Evolutionary conservation across 2,797 vertebrate genomes (phyloP), one percentile per base, ranked within the genome.

Genomic region (Dendrocincla fuliginosa): DNA sequence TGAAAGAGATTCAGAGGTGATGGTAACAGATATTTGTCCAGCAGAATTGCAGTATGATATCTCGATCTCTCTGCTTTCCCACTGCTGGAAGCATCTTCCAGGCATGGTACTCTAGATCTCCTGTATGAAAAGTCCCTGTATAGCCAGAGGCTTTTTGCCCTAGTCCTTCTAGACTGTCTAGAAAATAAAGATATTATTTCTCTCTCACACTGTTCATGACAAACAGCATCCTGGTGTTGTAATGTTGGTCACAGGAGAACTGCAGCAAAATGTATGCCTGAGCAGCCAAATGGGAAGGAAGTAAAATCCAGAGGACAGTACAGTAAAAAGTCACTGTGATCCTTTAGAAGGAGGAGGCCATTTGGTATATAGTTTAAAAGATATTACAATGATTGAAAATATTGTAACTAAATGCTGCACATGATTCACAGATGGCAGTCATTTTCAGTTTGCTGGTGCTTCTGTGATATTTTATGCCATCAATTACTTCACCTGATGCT

Each of bases 1-100:
- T 0, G 0, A 69, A 69, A 63, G 17, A 73, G 20, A 49, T 61
- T 46, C 55, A 28, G 1, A 52, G 27, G 35, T 32, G 16, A 23
- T 42, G 12, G 16, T 53, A 61, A 37, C 5, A 63, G 33, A 1
- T 44, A 19, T 30, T 35, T n/a, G 8, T 27, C 32, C 60, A 57
- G 16, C 13, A 55, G 19, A 14, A 33, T 13, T 33, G 30, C 17
- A 63, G 12, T 16, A 27, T 14, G 25, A 33, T 25, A n/a, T 9
- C 12, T 11, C 7, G 13, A n/a, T 8, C 2, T 4, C 4, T 9
- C 25, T 13, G 6, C 11, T 78, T 84, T 84, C 44, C 47, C n/a
- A 42, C 13, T 73, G 35, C 50, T 84, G 33, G 28, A 91, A 89
- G 27, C 13, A 44, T 56, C 20, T 63, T 80, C 37, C 39, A 63